Evolutionary conservation across 2,113 vertebrate species (phyloP).

Genomic region (Butastur rufipennis): DNA sequence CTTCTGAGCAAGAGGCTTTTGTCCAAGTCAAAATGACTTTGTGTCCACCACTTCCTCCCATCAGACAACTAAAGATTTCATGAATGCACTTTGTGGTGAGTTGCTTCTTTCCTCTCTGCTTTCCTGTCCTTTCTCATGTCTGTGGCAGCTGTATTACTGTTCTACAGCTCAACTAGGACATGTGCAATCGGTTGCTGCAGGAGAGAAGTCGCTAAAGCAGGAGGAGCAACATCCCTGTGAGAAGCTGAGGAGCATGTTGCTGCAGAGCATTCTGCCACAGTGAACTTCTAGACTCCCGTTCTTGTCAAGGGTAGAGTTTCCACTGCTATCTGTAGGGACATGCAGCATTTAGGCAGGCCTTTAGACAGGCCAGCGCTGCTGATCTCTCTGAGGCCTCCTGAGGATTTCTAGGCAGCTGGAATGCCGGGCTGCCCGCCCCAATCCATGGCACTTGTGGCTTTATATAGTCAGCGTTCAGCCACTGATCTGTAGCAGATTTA

Average conservation of each 20-base stretch:
- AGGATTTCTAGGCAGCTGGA: constrained; percentile 55
- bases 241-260: not conserved
- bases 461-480: constrained; percentile 48
- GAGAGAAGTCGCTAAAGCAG: not conserved
- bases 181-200: not conserved
- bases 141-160: not conserved
- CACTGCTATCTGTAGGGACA: not conserved
- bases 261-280: not conserved
- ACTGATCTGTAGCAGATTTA: constrained; percentile 30
- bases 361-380: not conserved
- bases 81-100: not conserved
- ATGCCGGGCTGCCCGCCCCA: not conserved
- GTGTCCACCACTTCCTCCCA: not conserved
- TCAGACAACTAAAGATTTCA: not conserved
- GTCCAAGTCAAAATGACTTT: not conserved
- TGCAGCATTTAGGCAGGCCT: not conserved
- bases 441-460: constrained; percentile 25
- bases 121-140: not conserved
- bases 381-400: constrained; percentile 7
- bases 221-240: not conserved
- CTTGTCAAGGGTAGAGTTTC: not conserved
- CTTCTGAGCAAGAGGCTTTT: not conserved
- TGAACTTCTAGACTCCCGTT: not conserved
- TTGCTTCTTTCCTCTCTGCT: not conserved
- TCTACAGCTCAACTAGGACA: rapidly evolving